A percentile compares a stretch with the other conserved stretches of the same genome.
These are phyloP conservation scores for Acipenser oxyrinchus DNA, from an alignment of 2,797 vertebrate genomes.

Conservation along the genomic window DNA sequence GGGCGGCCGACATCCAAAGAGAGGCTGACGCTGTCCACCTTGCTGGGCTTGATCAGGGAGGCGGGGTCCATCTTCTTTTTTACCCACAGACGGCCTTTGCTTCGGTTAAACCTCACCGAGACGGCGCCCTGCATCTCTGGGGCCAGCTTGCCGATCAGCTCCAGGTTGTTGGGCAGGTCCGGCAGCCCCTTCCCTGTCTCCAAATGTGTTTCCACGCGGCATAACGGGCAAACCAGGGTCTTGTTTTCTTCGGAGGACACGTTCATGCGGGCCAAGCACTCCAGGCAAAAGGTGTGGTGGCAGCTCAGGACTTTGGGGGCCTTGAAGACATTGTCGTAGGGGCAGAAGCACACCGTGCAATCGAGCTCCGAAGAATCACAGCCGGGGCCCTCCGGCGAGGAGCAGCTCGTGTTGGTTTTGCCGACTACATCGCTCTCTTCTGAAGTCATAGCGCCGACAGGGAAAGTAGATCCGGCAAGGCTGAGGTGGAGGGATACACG, in stretches of 20 bases:
- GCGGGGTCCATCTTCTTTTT: slow-evolving; percentile 37
- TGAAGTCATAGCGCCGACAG: not conserved
- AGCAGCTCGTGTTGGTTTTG: not conserved
- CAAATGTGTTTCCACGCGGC: slow-evolving; percentile 52
- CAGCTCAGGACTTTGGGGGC: slow-evolving; percentile 62
- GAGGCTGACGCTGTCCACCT: slow-evolving; percentile 23
- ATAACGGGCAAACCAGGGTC: slow-evolving; percentile 58
- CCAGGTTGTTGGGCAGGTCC: slow-evolving; percentile 55
- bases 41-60: slow-evolving; percentile 10
- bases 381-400: slow-evolving; percentile 8
- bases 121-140: slow-evolving; percentile 48
- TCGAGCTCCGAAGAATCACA: slow-evolving; percentile 50
- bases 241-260: slow-evolving; percentile 52
- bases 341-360: slow-evolving; percentile 63
- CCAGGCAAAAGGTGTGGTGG: slow-evolving; percentile 69
- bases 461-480: no score
- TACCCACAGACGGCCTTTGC: slow-evolving; percentile 58
- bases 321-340: slow-evolving; percentile 63
- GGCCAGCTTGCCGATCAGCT: slow-evolving; percentile 55
- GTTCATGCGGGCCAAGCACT: slow-evolving; percentile 70
- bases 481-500: no score
- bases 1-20: slow-evolving; percentile 58
- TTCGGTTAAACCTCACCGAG: slow-evolving; percentile 63
- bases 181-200: slow-evolving; percentile 60
- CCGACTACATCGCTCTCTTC: slow-evolving; percentile 2